phyloP scores from a whole-genome alignment of 2,113 vertebrate species.

The Cryptomyrus ogoouensis region DNA sequence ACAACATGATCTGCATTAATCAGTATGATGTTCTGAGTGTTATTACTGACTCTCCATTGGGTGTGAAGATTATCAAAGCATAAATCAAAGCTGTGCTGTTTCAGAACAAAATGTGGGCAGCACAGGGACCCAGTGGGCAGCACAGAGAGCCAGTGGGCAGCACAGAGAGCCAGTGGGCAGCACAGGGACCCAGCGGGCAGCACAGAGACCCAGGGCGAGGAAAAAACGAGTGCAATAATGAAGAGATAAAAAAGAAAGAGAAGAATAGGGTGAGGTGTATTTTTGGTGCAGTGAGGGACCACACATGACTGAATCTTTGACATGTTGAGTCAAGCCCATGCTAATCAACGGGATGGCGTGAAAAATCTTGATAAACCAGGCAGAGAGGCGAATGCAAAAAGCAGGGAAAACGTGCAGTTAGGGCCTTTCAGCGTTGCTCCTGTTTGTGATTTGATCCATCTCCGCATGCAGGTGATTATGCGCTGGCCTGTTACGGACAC shows the following conservation, averaged over 20 bases:
- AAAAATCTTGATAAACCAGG: neutral
- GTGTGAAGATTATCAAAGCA: neutral
- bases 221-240: neutral
- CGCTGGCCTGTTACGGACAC: neutral
- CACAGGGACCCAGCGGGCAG: no score
- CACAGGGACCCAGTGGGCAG: no score
- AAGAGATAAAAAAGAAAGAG: neutral
- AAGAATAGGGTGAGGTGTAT: neutral
- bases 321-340: neutral
- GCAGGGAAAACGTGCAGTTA: neutral
- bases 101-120: no score
- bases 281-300: neutral
- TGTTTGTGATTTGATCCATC: neutral
- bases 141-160: no score
- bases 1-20: neutral
- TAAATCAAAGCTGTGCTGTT: neutral
- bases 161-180: no score
- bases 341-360: neutral
- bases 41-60: neutral
- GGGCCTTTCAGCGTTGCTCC: neutral
- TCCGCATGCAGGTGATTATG: neutral
- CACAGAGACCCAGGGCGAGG: neutral
- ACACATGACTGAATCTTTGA: neutral
- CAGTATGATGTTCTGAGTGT: neutral
- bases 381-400: neutral